Base-by-base conservation (phyloP, 1,140 invertebrate genomes). In the Pinna nobilis region DNA sequence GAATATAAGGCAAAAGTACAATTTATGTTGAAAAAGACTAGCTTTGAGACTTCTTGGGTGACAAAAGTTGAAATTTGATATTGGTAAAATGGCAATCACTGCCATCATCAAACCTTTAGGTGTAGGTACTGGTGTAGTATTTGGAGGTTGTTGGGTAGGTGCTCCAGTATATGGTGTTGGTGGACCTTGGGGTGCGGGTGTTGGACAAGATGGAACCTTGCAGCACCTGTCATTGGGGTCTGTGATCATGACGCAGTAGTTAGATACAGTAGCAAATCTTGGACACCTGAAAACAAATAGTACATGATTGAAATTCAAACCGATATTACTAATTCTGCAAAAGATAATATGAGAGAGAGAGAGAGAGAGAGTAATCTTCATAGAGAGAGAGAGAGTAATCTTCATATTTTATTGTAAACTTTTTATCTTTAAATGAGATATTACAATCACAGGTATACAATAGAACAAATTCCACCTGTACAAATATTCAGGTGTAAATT, bases 171-270 rank as follows among this genome's bases (percentile, higher is more conserved):
- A 41, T 57, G 74, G 68, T 15, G 33, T 44, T 23, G 5, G 23
- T 18, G 60, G 60, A 11, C 61, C 63, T 20, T 60, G 70, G 9
- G 61, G 39, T n/a, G 51, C 23, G 4, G 49, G 55, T 9, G 30
- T 47, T 50, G 70, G 32, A 65, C 81, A 83, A 0, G 61, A 49
- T 41, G 81, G 81, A 55, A 78, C 67, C 25, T 70, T 70, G 68
- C 81, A 83, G 47, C 81, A 83, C 9, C 70, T 51, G 51, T 83
- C 78, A 23, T 60, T 70, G 15, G 79, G 77, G 70, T 83, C 81
- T 30, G 74, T 74, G 0, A 57, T 68, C 67, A 81, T 73, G 33
- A 57, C 66, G 53, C 81, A 81, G 35, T 74, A 72, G 1, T 67
- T 55, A 35, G 81, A 77, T 15, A 79, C 13, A 35, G 75, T 65